These are phyloP conservation scores for Psittacus erithacus DNA, from an alignment of 2,113 vertebrate species.

Conservation along the genomic window DNA sequence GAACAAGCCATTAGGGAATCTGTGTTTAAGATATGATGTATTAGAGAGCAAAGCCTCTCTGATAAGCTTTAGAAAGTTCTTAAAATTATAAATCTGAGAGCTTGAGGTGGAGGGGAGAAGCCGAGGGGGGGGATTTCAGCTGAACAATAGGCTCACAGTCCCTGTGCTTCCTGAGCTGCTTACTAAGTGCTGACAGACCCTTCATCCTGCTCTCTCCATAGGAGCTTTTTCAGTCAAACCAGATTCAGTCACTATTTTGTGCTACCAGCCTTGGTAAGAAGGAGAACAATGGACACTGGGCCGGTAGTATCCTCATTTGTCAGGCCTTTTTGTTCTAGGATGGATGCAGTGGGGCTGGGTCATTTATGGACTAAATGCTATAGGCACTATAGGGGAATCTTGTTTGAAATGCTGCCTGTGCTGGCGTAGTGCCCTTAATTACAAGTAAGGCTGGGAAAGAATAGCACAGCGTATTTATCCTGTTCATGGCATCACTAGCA, in stretches of 20 bases:
- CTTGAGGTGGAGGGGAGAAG: not conserved
- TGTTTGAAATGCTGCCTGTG: not conserved
- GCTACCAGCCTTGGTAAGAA: not conserved
- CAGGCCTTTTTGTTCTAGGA: not conserved
- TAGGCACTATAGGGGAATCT: not conserved
- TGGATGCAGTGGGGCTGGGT: not conserved
- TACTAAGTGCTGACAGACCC: constrained; percentile 43
- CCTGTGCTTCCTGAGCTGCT: constrained; percentile 10
- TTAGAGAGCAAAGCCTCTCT: not conserved
- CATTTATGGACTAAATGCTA: not conserved
- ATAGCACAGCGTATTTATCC: rapidly evolving
- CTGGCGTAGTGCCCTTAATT: not conserved
- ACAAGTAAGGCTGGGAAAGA: not conserved
- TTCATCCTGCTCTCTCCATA: not conserved
- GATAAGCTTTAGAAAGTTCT: constrained; percentile 23
- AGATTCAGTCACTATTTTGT: not conserved
- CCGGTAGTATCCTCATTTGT: not conserved
- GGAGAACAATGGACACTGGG: not conserved
- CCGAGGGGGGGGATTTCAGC: not conserved
- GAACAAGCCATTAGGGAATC: constrained; percentile 26
- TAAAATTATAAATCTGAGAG: not conserved
- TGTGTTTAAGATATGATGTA: constrained; percentile 11
- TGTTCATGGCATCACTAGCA: not conserved
- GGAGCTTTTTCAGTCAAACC: not conserved
- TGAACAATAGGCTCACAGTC: constrained; percentile 35